Base-by-base conservation (phyloP, 2,888 invertebrate species). In the Oxycera nigricornis region DNA sequence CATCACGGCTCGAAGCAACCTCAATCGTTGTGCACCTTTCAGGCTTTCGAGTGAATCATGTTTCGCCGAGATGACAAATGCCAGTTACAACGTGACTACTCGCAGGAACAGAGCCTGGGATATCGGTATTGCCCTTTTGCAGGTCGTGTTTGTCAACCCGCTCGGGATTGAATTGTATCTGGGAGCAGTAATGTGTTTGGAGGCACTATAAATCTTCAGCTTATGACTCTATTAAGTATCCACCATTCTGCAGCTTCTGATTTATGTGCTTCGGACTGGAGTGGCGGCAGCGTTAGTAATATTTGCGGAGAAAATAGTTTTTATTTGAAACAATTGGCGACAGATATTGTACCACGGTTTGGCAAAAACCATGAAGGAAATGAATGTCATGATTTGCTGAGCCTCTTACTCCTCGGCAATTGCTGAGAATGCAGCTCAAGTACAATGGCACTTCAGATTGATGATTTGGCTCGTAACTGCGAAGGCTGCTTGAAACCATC, bases 1-100 rank as follows among this genome's bases (percentile, higher is more conserved):
- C 55, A 17, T n/a, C n/a, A 55, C 24, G 24, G 20, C 73, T 67
- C 26, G 76, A 75, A 75, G 78, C 79, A 78, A 78, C 79, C 78
- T 73, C 57, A 52, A 46, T 65, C 61, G 61, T 57, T 65, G 46
- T 46, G 67, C 24, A 55, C 17, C 24, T 24, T 55, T 55, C 55
- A 55, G 55, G 17, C 24, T 55, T 65, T 24, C 57, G 65, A 67
- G 72, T 73, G 70, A 68, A 62, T 76, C 76, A 76, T 76, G 76
- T 74, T 73, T 30, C 55, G 74, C 62, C 55, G 70, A 73, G 65
- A 76, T 76, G 76, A 76, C 76, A 76, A 76, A 76, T 76, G 73
- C 72, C 68, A 55, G 62, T 62, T 73, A 74, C 73, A 76, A 76
- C 76, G 76, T 76, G 76, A 76, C 76, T 76, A 7, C 31, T n/a